Evolutionary conservation across 2,888 invertebrate species (phyloP).

Genomic region (Amiota mariae): DNA sequence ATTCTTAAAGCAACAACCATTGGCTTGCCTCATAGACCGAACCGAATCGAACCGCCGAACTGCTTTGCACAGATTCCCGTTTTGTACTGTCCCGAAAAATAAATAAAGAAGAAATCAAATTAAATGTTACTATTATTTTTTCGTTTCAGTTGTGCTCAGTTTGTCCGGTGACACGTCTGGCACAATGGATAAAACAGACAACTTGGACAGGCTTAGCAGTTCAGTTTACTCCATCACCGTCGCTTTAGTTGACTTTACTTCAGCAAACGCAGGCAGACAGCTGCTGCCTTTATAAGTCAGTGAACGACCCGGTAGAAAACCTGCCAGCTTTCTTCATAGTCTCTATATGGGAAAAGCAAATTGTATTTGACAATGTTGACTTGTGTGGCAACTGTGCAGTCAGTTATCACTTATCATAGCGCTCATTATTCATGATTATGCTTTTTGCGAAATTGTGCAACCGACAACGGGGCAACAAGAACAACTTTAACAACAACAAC

Average conservation of each 20-base stretch:
- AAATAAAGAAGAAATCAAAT: constrained; percentile 45
- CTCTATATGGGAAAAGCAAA: no score
- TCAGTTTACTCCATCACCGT: no score
- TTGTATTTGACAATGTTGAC: neutral
- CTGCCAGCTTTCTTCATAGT: no score
- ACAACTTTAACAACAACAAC: neutral
- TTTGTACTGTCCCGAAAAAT: constrained; percentile 60
- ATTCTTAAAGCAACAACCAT: no score
- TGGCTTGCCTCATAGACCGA: no score
- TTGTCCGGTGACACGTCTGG: constrained; percentile 16
- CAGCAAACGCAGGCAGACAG: neutral
- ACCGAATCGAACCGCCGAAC: constrained; percentile 52
- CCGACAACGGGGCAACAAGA: constrained; percentile 38
- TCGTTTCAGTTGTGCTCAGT: neutral
- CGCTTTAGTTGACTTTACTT: neutral
- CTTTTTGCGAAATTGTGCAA: constrained; percentile 71
- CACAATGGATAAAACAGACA: neutral
- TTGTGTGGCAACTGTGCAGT: constrained; percentile 53
- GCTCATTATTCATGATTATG: constrained; percentile 72
- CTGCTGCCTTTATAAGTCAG: neutral
- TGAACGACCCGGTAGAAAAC: constrained; percentile 13
- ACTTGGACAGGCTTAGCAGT: constrained; percentile 9
- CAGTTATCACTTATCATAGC: constrained; percentile 59
- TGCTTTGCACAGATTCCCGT: constrained; percentile 65
- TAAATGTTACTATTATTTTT: constrained; percentile 1